These are phyloP conservation scores for Cricetomys ansorgei DNA, from an alignment of 2,113 vertebrate genomes.

Conservation along the genomic window DNA sequence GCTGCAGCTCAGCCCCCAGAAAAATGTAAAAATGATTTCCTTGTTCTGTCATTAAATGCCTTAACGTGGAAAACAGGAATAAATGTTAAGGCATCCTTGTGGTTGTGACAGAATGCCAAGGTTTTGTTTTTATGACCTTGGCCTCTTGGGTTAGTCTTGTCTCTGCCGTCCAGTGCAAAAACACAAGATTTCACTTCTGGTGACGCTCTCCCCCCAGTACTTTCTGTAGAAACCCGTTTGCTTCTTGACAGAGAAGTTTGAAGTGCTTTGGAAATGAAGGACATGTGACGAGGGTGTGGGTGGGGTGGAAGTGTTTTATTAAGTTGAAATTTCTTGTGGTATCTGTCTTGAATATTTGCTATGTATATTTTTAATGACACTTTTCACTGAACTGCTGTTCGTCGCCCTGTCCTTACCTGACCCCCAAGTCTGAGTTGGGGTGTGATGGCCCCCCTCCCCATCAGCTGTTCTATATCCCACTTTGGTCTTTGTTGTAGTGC, in stretches of 20 bases:
- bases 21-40: constrained; percentile 69
- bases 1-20: constrained; percentile 75
- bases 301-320: constrained; percentile 82
- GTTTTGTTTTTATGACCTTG: background rate
- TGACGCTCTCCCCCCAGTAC: constrained; percentile 42
- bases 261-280: constrained; percentile 59
- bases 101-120: constrained; percentile 10
- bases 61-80: constrained; percentile 62
- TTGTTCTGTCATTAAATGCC: constrained; percentile 67
- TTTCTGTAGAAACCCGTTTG: constrained; percentile 24
- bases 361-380: constrained; percentile 63
- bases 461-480: background rate
- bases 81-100: constrained; percentile 23
- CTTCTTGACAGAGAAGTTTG: constrained; percentile 49
- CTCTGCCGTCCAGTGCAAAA: background rate
- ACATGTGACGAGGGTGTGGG: constrained; percentile 70
- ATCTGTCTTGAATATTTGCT: constrained; percentile 72
- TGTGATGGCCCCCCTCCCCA: background rate
- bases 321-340: constrained; percentile 71
- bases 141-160: background rate
- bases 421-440: background rate
- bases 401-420: constrained; percentile 51
- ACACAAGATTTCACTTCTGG: background rate
- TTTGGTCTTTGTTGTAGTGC: background rate
- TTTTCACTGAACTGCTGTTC: constrained; percentile 20